phyloP scores from a whole-genome alignment of 2,888 invertebrate genomes.

The Scrobipalpa atriplicella region DNA sequence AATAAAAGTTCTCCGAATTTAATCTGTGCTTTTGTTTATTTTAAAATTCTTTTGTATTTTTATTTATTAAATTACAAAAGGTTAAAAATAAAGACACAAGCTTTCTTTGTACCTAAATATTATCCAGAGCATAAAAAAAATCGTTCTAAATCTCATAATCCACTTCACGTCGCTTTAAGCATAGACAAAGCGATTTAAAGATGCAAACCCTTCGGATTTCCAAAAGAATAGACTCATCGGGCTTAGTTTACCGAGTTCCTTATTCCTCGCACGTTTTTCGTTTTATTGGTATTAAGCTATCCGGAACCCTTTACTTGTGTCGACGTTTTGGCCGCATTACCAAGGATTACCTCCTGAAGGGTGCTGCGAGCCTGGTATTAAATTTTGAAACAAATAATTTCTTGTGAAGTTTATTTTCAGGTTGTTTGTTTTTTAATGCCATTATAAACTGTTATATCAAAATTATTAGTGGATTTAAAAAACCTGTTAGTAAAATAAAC shows the following conservation, averaged over 20 bases:
- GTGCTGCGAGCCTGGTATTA: constrained; percentile 36
- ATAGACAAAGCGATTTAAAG: constrained; percentile 15
- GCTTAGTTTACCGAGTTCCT: constrained; percentile 45
- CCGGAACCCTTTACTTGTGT: constrained; percentile 70
- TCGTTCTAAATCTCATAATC: neutral
- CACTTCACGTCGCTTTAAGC: neutral
- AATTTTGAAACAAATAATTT: constrained; percentile 19
- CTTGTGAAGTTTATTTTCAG: neutral
- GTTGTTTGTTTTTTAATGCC: neutral
- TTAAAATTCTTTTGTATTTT: no score
- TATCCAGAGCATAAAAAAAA: neutral
- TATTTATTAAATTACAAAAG: no score
- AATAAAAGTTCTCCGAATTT: no score
- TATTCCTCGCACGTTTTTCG: constrained; percentile 72
- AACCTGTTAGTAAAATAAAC: no score
- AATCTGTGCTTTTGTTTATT: no score
- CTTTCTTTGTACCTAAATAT: neutral
- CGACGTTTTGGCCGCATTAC: constrained; percentile 66
- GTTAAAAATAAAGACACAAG: no score
- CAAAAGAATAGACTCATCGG: constrained; percentile 44
- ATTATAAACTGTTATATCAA: no score
- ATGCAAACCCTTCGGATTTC: constrained; percentile 22
- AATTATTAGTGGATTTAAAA: no score
- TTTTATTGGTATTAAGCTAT: constrained; percentile 78
- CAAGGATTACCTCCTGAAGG: constrained; percentile 62